Evolutionary conservation across 2,888 invertebrate genomes (phyloP).

Genomic region (Teleiodes luculella): DNA sequence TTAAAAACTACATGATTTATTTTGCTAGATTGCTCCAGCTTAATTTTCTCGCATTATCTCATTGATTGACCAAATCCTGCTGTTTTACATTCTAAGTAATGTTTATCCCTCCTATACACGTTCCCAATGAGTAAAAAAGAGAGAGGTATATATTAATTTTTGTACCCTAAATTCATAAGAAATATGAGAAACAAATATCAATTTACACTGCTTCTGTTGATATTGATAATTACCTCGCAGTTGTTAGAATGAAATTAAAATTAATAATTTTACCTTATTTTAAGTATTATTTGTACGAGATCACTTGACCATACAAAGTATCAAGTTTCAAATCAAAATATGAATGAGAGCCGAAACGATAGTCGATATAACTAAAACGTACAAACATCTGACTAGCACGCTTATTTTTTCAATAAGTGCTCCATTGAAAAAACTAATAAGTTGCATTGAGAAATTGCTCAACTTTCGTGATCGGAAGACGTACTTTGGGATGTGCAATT

Average conservation of each 20-base stretch:
- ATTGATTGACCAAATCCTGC: too few relatives aligned
- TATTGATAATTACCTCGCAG: conserved; percentile 32
- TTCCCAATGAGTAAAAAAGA: too few relatives aligned
- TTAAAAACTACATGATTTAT: too few relatives aligned
- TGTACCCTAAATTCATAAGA: too few relatives aligned
- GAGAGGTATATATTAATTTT: too few relatives aligned
- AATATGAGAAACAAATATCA: neutral
- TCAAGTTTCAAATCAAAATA: conserved; percentile 47
- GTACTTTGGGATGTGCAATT: conserved; percentile 65
- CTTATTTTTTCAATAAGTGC: neutral
- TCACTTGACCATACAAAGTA: conserved; percentile 63
- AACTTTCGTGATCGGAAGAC: conserved; percentile 57
- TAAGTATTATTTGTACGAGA: conserved; percentile 33
- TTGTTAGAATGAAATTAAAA: conserved; percentile 47
- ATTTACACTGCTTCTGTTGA: conserved; percentile 41
- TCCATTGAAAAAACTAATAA: neutral
- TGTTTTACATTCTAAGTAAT: too few relatives aligned
- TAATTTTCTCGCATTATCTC: too few relatives aligned
- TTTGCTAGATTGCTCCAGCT: too few relatives aligned
- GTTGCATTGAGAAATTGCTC: conserved; percentile 21
- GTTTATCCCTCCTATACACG: too few relatives aligned
- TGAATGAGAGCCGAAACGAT: conserved; percentile 44
- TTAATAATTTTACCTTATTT: conserved; percentile 45
- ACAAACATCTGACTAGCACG: conserved; percentile 14
- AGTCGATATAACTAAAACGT: conserved; percentile 45